Base-by-base conservation (phyloP, 2,888 invertebrate species). In the Drosophila macrospina region DNA sequence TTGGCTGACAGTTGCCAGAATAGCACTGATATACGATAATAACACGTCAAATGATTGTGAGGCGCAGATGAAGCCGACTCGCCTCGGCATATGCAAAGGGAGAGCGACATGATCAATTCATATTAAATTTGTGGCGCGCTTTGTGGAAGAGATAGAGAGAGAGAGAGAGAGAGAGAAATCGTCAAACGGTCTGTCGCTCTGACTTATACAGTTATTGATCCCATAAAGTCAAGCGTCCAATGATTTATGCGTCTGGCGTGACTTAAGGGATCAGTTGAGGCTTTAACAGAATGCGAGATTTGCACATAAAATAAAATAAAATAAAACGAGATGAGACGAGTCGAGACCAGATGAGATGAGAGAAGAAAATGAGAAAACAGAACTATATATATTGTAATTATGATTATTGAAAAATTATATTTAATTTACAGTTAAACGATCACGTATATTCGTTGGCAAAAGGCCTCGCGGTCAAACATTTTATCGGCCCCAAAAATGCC, bases 371-470 rank as follows among this genome's bases (percentile, higher is more conserved):
- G 54, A 42, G 13, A 55, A 26, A 59, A 59, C 44, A 57, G 45
- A 75, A 85, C 63, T 72, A 84, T 77, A 72, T 77, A 72, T 87
- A 86, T 89, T 90, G 86, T 90, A 86, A 88, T 90, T 88, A 89
- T 90, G 87, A 88, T 90, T 90, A 90, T 90, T 90, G 88, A 83
- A 85, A 90, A 89, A 90, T 89, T 90, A 89, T 90, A 90, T 90
- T 90, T 90, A 90, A 90, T 90, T 90, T 89, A 90, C 90, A 90
- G 90, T 90, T 90, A 90, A 89, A 89, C 87, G 90, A 89, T 85
- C 90, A 90, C 90, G 90, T 90, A 90, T 80, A 72, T 72, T 63
- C 56, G 66, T 74, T 70, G 63, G 66, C 73, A 80, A 74, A 59
- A 69, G 68, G 70, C 63, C 51, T 50, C 48, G 57, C 66, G 67